Evolutionary conservation across 2,797 vertebrate species (phyloP).

Genomic region (Chelon labrosus): DNA sequence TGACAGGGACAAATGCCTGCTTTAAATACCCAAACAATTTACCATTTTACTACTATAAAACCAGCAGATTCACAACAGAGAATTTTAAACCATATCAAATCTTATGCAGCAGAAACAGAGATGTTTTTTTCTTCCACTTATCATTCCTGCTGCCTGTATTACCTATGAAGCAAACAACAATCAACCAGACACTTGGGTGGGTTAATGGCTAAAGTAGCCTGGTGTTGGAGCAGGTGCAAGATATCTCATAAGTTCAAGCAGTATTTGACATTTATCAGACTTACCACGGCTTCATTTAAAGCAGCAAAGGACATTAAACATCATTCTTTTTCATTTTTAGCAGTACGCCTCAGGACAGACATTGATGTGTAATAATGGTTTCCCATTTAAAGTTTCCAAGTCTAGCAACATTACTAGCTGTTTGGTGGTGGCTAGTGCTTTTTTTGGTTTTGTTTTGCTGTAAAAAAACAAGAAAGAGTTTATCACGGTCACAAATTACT

Average conservation of each 20-base stretch:
- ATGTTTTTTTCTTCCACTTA: not conserved
- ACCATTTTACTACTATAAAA: too few species aligned
- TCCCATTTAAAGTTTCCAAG: not conserved
- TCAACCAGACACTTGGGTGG: not conserved
- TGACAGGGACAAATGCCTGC: not conserved
- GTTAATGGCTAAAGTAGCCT: not conserved
- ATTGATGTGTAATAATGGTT: not conserved
- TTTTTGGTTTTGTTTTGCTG: not conserved
- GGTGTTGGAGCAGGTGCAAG: not conserved
- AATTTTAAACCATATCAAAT: too few species aligned
- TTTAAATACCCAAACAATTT: not conserved
- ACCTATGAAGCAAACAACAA: not conserved
- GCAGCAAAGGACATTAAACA: constrained; percentile 1
- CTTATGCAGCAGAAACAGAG: not conserved
- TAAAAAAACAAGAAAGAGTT: constrained; percentile 22
- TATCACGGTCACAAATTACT: constrained; percentile 24
- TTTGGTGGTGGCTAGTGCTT: not conserved
- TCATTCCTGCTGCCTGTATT: not conserved
- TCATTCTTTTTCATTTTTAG: constrained; percentile 8
- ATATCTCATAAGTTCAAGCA: constrained; percentile 20
- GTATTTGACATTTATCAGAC: constrained; percentile 25
- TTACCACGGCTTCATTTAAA: not conserved
- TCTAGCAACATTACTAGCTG: not conserved
- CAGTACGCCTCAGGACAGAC: not conserved
- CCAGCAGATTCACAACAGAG: too few species aligned